Percentiles rank a stretch among this genome's conserved stretches.
Evolutionary conservation across 2,797 vertebrate species (phyloP).

Genomic region (Onychomys torridus): DNA sequence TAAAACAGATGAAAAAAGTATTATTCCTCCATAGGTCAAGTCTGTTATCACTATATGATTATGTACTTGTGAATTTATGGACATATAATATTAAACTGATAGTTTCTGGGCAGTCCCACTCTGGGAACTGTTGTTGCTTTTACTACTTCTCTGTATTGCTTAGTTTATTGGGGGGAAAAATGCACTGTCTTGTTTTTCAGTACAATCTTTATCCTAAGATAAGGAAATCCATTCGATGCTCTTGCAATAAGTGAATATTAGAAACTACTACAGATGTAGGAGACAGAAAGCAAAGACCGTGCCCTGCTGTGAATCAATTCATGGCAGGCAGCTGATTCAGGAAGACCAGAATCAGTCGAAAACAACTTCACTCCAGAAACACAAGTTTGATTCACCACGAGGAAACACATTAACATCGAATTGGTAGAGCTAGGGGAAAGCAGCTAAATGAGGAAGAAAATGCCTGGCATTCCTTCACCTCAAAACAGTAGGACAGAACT

Average conservation of each 20-base stretch:
- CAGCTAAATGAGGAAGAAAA: not conserved
- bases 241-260: not conserved
- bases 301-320: not conserved
- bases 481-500: not conserved
- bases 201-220: slow-evolving; percentile 8
- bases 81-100: not conserved
- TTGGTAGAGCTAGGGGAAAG: not conserved
- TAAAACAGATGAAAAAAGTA: not conserved
- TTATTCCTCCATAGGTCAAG: not conserved
- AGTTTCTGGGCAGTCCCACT: not conserved
- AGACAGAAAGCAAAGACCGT: not conserved
- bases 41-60: not conserved
- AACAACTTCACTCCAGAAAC: slow-evolving; percentile 29
- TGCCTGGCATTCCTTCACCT: not conserved
- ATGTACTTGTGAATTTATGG: not conserved
- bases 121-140: not conserved
- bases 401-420: not conserved
- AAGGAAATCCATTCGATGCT: not conserved
- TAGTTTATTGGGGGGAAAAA: not conserved
- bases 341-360: not conserved
- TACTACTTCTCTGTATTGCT: not conserved
- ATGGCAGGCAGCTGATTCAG: not conserved
- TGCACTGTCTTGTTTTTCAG: not conserved
- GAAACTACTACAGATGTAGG: not conserved
- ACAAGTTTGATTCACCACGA: not conserved